Conservation (phyloP, 2,797 vertebrate species). For the Coilia nasus region DNA sequence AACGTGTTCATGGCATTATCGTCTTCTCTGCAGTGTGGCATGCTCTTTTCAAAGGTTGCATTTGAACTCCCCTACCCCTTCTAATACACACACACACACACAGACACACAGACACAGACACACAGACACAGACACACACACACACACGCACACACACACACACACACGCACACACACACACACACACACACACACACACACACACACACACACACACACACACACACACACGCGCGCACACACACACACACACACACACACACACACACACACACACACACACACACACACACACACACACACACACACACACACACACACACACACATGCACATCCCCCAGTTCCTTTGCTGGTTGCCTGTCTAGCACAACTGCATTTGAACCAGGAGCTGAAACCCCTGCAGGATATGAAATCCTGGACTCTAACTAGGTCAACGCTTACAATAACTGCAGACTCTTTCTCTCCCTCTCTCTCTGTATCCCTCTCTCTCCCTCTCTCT, state of each 20-base stretch:
- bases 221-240: background rate
- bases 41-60: conserved; percentile 28
- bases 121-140: background rate
- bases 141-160: background rate
- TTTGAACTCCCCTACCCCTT: conserved; percentile 56
- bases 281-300: conserved; percentile 2
- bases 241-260: background rate
- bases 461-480: conserved; percentile 47
- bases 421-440: conserved; percentile 82
- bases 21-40: background rate
- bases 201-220: conserved; percentile 40
- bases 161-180: conserved; percentile 50
- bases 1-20: background rate
- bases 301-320: conserved; percentile 45
- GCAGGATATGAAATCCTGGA: conserved; percentile 77
- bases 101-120: background rate
- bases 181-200: conserved; percentile 53
- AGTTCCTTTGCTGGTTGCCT: conserved; percentile 70
- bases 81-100: background rate
- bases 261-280: conserved; percentile 32
- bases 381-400: conserved; percentile 73
- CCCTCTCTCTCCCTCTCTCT: conserved; percentile 51
- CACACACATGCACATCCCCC: conserved; percentile 40
- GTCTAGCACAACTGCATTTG: conserved; percentile 73
- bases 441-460: conserved; percentile 72